Evolutionary conservation across 1,140 invertebrate species (phyloP).

Genomic region (Wasmannia auropunctata): DNA sequence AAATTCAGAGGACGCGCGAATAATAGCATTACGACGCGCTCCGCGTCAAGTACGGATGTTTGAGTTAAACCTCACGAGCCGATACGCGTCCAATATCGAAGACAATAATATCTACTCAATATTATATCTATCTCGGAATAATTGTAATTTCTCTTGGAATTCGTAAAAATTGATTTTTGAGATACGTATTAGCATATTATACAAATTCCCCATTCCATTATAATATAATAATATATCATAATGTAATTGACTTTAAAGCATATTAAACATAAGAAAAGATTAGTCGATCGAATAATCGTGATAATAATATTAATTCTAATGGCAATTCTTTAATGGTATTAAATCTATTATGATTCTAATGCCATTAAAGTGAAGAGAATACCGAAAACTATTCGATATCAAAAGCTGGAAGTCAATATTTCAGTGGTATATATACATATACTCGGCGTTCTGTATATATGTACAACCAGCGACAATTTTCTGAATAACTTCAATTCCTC

Average conservation of each 20-base stretch:
- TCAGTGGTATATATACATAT: background rate
- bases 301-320: background rate
- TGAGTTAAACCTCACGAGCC: background rate
- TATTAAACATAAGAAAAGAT: too few relatives aligned
- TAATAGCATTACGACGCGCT: background rate
- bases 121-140: background rate
- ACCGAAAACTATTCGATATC: background rate
- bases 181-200: background rate
- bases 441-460: background rate
- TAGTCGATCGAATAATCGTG: too few relatives aligned
- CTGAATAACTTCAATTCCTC: slow-evolving; percentile 64
- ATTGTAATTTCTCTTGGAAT: background rate
- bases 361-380: background rate
- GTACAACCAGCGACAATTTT: slow-evolving; percentile 60
- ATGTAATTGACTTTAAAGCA: too few relatives aligned
- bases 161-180: background rate
- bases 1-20: slow-evolving; percentile 20
- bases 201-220: background rate
- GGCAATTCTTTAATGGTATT: background rate
- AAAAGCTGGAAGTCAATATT: slow-evolving; percentile 1
- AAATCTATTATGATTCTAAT: background rate
- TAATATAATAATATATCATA: background rate
- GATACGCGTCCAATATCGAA: background rate
- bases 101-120: background rate
- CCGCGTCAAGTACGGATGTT: background rate